Percentiles rank a stretch among this genome's conserved stretches.
Conservation (phyloP, 2,797 vertebrate species). For the Lacerta bilineata region DNA sequence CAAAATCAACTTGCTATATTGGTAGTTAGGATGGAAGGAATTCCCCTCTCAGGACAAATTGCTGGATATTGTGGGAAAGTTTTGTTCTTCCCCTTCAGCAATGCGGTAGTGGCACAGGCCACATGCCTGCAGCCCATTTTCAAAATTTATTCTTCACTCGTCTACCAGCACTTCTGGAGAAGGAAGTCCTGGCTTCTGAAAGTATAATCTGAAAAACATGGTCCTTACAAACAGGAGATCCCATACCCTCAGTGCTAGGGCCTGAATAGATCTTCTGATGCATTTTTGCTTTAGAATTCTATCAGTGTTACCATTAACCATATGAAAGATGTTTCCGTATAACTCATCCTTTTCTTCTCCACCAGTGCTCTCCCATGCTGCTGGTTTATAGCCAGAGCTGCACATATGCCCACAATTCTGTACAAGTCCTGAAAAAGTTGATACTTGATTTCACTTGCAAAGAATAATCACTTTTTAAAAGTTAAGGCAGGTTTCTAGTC, state of each 20-base stretch:
- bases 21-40: background rate
- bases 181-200: background rate
- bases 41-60: background rate
- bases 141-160: background rate
- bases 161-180: background rate
- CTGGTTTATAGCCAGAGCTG: background rate
- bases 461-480: background rate
- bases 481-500: background rate
- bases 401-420: background rate
- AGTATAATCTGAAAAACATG: constrained; percentile 7
- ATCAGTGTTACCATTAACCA: background rate
- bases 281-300: background rate
- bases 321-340: no score
- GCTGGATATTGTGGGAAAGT: background rate
- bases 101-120: background rate
- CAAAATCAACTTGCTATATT: background rate
- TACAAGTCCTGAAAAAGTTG: background rate
- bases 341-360: background rate
- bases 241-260: background rate
- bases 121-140: background rate
- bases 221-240: background rate
- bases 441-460: background rate
- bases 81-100: background rate
- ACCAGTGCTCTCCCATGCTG: background rate
- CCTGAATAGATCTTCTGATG: background rate